Conservation (phyloP, 2,888 invertebrate species). For the Perizoma affinitatum region DNA sequence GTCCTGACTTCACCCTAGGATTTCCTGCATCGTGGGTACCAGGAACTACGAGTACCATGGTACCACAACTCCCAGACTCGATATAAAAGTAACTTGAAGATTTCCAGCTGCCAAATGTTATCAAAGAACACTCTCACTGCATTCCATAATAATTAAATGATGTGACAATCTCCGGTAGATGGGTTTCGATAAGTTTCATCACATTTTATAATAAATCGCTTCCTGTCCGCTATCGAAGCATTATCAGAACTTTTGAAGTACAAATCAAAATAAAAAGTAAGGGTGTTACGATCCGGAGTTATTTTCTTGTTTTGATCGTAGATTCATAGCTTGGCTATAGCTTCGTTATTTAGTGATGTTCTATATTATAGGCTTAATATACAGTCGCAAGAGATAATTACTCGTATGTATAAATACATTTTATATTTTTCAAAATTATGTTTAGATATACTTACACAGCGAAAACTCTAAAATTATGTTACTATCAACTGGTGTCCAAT, state of each 20-base stretch:
- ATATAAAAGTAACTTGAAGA: conserved; percentile 26
- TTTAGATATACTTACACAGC: no score
- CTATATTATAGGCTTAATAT: no score
- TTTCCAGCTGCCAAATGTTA: conserved; percentile 35
- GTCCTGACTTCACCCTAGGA: no score
- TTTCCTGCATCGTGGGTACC: no score
- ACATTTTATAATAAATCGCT: conserved; percentile 75
- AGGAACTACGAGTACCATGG: no score
- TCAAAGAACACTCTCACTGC: conserved; percentile 43
- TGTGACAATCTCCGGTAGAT: conserved; percentile 47
- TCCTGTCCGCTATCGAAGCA: conserved; percentile 68
- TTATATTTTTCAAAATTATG: no score
- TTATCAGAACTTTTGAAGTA: conserved; percentile 41
- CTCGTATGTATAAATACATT: no score
- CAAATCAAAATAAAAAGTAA: conserved; percentile 33
- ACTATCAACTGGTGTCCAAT: no score
- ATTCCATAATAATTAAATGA: conserved; percentile 42
- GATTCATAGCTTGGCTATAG: no score
- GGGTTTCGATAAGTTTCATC: conserved; percentile 61
- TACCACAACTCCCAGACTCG: conserved; percentile 36
- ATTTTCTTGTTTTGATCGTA: background rate
- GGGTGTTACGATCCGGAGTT: conserved; percentile 4
- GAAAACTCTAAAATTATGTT: no score
- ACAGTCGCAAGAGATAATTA: no score
- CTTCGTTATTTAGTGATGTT: no score